Evolutionary conservation across 1,140 invertebrate species (phyloP).

Genomic region (Acyrthosiphon pisum): DNA sequence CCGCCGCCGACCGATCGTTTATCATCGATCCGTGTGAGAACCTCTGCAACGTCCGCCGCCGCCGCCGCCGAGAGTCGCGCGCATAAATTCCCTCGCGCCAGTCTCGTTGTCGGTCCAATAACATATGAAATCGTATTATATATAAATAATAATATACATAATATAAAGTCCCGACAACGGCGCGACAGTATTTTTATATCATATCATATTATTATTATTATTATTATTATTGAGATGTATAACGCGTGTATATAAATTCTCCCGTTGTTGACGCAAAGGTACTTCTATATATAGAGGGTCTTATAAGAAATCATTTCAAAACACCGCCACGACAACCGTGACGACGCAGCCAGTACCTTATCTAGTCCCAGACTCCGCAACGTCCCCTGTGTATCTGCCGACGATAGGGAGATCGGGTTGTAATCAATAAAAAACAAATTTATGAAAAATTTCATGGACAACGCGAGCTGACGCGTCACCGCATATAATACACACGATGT

Average conservation of each 20-base stretch:
- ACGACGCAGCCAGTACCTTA: no score
- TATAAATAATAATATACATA: background rate
- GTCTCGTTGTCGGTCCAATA: background rate
- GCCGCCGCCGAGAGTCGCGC: background rate
- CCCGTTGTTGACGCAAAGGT: background rate
- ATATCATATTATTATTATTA: background rate
- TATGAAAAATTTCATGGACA: no score
- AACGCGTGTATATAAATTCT: background rate
- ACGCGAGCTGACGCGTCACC: no score
- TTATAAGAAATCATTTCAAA: no score
- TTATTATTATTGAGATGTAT: constrained; percentile 8
- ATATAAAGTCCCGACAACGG: background rate
- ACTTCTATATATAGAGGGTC: no score
- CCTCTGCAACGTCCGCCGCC: background rate
- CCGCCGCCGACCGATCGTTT: constrained; percentile 38
- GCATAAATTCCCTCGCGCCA: background rate
- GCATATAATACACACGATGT: no score
- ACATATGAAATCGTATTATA: background rate
- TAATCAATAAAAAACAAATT: no score
- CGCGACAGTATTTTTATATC: background rate
- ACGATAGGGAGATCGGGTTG: no score
- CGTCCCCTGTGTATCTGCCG: no score
- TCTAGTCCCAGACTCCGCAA: no score
- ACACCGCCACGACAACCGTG: no score
- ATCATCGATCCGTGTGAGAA: constrained; percentile 52